Evolutionary conservation across 2,113 vertebrate genomes (phyloP), one percentile per base, ranked within the genome.

Genomic region (Bos javanicus): DNA sequence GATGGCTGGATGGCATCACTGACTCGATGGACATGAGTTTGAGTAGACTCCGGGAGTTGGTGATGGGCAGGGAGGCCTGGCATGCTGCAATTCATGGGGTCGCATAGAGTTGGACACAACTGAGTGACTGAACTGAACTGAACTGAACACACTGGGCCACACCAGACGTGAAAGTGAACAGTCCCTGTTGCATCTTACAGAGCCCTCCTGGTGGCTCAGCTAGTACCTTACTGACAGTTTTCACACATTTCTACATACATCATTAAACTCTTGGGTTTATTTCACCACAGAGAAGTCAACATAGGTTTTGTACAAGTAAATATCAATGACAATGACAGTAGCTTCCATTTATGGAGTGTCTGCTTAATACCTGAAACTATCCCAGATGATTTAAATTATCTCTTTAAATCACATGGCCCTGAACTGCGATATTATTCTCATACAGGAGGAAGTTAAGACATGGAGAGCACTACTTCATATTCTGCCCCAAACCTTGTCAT

Each of bases 101-200:
- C 1, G 0, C 13, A 62, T 14, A 14, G 60, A 30, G 59, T 62
- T 1, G 0, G 12, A 62, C 28, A 62, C 0, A 0, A 62, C 59
- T 62, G 28, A 62, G 59, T 0, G 12, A 60, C 59, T 60, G 59
- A 30, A 30, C 59, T 13, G 26, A 60, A 30, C 26, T 60, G 59
- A 60, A 60, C 6, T 62, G 59, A 30, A 62, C 13, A 62, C 64
- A 92, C 7, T 30, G 15, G 39, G 14, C 67, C 6, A 5, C 1
- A 2, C 12, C 48, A 14, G 11, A n/a, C 3, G 0, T 39, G 7
- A 50, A 50, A 7, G 21, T 12, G 43, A 43, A 6, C 21, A 14
- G 6, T 39, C 56, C n/a, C 14, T 81, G 4, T 43, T 30, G 12
- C 36, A 54, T 8, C 15, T 0, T 12, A 52, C 3, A 50, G 23